Base-by-base conservation (phyloP, 2,888 invertebrate species). In the Arenicola marina region DNA sequence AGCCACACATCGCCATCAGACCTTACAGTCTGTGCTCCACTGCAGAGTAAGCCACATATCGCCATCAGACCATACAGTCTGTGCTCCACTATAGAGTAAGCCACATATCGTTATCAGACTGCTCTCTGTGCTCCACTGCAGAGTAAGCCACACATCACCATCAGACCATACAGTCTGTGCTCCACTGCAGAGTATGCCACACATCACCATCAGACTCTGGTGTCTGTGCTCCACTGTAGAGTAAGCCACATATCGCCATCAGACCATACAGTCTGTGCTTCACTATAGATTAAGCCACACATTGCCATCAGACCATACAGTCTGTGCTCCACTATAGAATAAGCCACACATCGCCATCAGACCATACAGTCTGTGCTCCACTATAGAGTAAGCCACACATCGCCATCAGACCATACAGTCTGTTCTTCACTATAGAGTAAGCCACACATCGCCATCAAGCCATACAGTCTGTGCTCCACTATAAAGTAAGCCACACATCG, bases 351-450 rank as follows among this genome's bases (percentile, higher is more conserved):
- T 62, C 11, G 61, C 59, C 45, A 38, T 65, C n/a, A 21, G 62
- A 32, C 68, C 68, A 2, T 61, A 66, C 29, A 56, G 61, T 15
- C 58, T 68, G 33, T 32, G 65, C 53, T 61, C 60, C 34, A 56
- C 63, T 7, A 59, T 68, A 11, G 65, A 63, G 68, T 68, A 61
- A 51, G 63, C n/a, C 38, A 4, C 59, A 55, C 59, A 33, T 62
- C 11, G 61, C 59, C 45, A 38, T 65, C n/a, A 21, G 62, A 32
- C 68, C 68, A 2, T 61, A 66, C 29, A 56, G 61, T 15, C 58
- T 68, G 33, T 32, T 68, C 53, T 61, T 60, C 34, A 56, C 63
- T 7, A 59, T 68, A 11, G 65, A 63, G 68, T 68, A 61, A 51
- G 63, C n/a, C 38, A 4, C 59, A 55, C 59, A 33, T 62, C 11